Percentiles rank a stretch among this genome's conserved stretches.
Conservation (phyloP, 2,113 vertebrate genomes). For the Euleptes europaea region DNA sequence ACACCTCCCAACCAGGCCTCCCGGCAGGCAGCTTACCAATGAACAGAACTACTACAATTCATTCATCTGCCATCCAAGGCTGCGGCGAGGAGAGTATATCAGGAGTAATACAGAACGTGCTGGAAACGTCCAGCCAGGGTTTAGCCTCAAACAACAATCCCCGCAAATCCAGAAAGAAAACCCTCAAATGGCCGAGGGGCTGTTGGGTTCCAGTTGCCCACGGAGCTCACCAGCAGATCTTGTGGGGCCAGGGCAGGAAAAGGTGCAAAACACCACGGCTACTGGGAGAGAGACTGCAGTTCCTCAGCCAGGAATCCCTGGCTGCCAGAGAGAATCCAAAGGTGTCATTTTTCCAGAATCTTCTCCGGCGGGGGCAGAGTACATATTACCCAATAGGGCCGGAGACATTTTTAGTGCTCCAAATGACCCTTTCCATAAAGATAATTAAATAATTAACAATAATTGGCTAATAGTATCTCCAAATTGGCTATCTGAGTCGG, state of each 20-base stretch:
- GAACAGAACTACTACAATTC: constrained; percentile 3
- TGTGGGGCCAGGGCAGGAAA: background rate
- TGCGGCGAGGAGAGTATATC: constrained; percentile 54
- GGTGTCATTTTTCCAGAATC: background rate
- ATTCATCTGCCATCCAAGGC: constrained; percentile 47
- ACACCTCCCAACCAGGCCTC: background rate
- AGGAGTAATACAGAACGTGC: constrained; percentile 72
- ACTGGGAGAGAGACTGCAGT: background rate
- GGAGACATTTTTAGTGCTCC: background rate
- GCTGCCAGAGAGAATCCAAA: background rate
- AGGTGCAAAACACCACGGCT: background rate
- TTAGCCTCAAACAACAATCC: constrained; percentile 21
- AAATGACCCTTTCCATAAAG: no score
- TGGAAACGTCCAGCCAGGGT: constrained; percentile 69
- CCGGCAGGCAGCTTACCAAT: background rate
- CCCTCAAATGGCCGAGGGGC: accelerated
- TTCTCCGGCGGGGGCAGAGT: background rate
- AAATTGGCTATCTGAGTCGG: background rate
- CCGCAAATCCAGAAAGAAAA: background rate
- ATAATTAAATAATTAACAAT: background rate
- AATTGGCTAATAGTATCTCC: background rate
- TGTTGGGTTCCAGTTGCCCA: background rate
- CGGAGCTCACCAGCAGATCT: constrained; percentile 15
- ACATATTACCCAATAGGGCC: background rate
- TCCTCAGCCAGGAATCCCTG: background rate